These are phyloP conservation scores for human DNA, from an alignment of 2,113 vertebrate species.

Conservation along the genomic window DNA sequence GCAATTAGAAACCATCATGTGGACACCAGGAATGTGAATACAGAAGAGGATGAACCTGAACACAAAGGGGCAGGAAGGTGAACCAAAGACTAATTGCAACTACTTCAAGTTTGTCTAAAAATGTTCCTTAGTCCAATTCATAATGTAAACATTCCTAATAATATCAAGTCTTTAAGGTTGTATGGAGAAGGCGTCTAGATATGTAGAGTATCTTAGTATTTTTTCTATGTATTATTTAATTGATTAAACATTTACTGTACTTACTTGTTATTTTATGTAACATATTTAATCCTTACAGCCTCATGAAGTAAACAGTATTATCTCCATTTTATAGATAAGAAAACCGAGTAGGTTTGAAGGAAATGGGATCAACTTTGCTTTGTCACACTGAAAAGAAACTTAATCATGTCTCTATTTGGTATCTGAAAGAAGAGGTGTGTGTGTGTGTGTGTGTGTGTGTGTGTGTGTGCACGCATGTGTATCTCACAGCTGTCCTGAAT, in stretches of 20 bases:
- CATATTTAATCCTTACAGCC: background rate
- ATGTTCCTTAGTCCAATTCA: background rate
- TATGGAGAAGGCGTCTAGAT: background rate
- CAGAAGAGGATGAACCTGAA: background rate
- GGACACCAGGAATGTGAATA: background rate
- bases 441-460: background rate
- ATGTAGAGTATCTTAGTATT: background rate
- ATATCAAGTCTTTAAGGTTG: background rate
- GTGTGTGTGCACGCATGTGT: background rate
- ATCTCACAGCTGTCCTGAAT: background rate
- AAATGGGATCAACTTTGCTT: background rate
- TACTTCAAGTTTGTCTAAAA: background rate
- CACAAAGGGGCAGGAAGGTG: background rate
- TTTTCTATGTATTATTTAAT: background rate
- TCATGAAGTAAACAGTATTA: background rate
- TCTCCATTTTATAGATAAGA: background rate
- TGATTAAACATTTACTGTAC: background rate
- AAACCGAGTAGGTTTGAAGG: background rate
- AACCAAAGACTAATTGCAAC: slow-evolving; percentile 1
- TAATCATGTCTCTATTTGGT: background rate
- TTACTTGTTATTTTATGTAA: background rate
- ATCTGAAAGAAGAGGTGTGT: background rate
- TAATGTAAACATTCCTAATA: slow-evolving; percentile 8
- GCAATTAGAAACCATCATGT: background rate
- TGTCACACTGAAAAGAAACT: background rate